A percentile compares a stretch with the other conserved stretches of the same genome.
These are phyloP conservation scores for Acanthoscelides obtectus DNA, from an alignment of 2,888 invertebrate genomes.

Conservation along the genomic window DNA sequence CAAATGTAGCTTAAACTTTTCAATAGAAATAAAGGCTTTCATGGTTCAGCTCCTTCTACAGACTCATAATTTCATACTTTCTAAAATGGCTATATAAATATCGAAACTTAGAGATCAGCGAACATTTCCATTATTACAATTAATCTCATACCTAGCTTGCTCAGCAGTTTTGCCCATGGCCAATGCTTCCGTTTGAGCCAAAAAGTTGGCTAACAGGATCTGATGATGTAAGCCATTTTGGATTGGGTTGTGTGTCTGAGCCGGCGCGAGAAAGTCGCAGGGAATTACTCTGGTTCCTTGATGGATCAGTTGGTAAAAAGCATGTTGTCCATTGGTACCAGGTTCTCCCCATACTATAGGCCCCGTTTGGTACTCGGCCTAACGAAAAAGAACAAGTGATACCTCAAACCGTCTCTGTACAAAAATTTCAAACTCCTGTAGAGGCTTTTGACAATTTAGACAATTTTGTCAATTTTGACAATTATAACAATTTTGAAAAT, in stretches of 20 bases:
- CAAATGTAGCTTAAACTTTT: too few species aligned
- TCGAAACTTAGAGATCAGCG: too few species aligned
- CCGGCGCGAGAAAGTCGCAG: conserved; percentile 94
- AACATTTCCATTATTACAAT: neutral
- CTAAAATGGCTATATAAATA: too few species aligned
- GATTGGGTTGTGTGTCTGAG: conserved; percentile 85
- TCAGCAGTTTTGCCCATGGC: conserved; percentile 62
- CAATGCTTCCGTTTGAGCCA: conserved; percentile 97
- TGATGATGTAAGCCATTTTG: conserved; percentile 81
- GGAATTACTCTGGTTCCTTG: conserved; percentile 87
- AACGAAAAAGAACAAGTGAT: neutral
- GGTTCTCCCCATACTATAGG: conserved; percentile 98
- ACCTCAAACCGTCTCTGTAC: too few species aligned
- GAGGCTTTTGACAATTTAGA: too few species aligned
- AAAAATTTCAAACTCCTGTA: too few species aligned
- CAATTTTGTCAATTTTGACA: too few species aligned
- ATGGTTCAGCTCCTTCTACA: too few species aligned
- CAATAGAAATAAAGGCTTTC: too few species aligned
- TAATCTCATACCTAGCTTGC: neutral
- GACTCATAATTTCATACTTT: too few species aligned
- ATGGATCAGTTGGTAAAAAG: conserved; percentile 98
- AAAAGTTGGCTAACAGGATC: conserved; percentile 92
- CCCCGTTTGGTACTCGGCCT: conserved; percentile 60
- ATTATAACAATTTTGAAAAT: too few species aligned
- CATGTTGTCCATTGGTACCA: conserved; percentile 99